Evolutionary conservation across 2,113 vertebrate species (phyloP).

Genomic region (Orcinus orca): DNA sequence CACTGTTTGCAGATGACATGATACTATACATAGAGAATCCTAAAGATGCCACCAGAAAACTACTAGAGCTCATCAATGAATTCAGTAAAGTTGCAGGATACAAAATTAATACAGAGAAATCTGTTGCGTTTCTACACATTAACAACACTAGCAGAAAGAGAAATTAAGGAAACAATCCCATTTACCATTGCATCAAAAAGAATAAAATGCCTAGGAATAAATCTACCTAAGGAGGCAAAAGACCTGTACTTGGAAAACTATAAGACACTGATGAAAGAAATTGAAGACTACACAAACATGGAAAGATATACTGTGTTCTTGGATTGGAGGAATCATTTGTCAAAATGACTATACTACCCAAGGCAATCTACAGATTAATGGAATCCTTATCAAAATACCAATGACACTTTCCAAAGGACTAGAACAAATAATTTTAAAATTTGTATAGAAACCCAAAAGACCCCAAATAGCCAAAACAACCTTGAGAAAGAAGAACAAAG

Average conservation of each 20-base stretch:
- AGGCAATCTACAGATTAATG: not conserved
- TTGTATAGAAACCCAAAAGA: not conserved
- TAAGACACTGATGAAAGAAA: not conserved
- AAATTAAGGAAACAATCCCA: not conserved
- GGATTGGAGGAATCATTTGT: not conserved
- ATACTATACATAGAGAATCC: not conserved
- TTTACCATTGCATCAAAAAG: not conserved
- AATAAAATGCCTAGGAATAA: not conserved
- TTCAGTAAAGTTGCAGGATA: not conserved
- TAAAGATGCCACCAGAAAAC: not conserved
- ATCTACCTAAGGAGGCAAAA: not conserved
- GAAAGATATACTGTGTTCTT: not conserved
- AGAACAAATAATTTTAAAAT: not conserved
- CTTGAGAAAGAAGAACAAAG: not conserved
- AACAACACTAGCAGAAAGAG: not conserved
- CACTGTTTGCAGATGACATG: too few relatives aligned
- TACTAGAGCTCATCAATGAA: not conserved
- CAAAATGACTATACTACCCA: not conserved
- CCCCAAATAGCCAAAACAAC: not conserved
- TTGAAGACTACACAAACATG: not conserved
- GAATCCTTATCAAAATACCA: not conserved
- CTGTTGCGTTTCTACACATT: not conserved
- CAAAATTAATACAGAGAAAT: not conserved
- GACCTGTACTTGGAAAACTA: not conserved
- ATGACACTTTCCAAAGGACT: not conserved